Evolutionary conservation across 2,888 invertebrate genomes (phyloP).

Genomic region (Phania funesta): DNA sequence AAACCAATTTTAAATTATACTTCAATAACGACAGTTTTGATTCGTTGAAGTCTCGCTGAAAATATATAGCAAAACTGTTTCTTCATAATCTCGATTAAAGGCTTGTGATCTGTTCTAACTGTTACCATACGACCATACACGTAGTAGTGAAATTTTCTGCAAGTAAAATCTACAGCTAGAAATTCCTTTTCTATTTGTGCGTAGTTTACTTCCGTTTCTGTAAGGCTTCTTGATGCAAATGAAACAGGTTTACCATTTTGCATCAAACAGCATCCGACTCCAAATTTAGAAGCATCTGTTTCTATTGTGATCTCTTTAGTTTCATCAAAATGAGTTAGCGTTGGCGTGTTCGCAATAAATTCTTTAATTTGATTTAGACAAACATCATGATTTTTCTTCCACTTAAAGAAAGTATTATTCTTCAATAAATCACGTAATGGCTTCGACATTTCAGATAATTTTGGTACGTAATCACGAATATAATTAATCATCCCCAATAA

Average conservation of each 20-base stretch:
- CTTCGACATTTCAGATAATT: not conserved
- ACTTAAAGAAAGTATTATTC: conserved; percentile 41
- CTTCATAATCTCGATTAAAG: conserved; percentile 71
- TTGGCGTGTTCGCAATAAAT: conserved; percentile 55
- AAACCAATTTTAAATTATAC: conserved; percentile 63
- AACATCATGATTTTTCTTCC: conserved; percentile 50
- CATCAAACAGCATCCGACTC: conserved; percentile 69
- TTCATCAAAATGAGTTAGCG: conserved; percentile 30
- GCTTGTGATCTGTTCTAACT: conserved; percentile 73
- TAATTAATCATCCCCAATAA: not conserved
- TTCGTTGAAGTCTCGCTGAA: conserved; percentile 70
- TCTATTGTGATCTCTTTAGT: conserved; percentile 71
- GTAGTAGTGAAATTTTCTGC: conserved; percentile 75
- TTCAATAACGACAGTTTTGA: conserved; percentile 71
- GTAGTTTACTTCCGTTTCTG: conserved; percentile 69
- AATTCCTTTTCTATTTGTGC: conserved; percentile 78
- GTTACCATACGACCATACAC: conserved; percentile 70
- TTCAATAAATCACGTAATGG: conserved; percentile 1
- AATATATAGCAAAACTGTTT: conserved; percentile 71
- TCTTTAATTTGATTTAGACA: not conserved
- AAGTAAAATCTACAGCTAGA: conserved; percentile 74
- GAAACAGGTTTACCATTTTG: conserved; percentile 74
- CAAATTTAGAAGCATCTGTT: conserved; percentile 70
- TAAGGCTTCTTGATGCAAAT: conserved; percentile 72
- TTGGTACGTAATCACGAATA: not conserved